Evolutionary conservation across 1,140 invertebrate genomes (phyloP).

Genomic region (Sycophaga agraensis): DNA sequence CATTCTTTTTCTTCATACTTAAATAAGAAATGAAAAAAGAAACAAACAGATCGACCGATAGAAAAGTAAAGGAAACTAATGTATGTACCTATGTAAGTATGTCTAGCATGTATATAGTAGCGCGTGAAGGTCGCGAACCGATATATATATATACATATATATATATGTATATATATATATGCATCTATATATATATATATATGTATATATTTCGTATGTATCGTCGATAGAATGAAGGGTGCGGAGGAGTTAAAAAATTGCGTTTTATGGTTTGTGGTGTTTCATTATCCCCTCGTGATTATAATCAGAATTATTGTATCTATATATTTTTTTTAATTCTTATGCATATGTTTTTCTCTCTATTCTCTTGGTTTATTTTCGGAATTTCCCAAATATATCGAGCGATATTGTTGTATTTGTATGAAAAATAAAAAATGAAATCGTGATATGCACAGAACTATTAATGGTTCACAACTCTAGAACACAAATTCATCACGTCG

Average conservation of each 20-base stretch:
- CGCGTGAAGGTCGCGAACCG: conserved; percentile 22
- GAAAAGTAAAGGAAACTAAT: conserved; percentile 24
- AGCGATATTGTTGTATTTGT: conserved; percentile 24
- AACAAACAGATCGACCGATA: conserved; percentile 5
- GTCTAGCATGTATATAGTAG: conserved; percentile 31
- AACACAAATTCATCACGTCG: conserved; percentile 1
- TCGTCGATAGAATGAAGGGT: conserved; percentile 1
- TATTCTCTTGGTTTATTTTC: not conserved
- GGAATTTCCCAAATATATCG: conserved; percentile 3
- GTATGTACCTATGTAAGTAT: conserved; percentile 33
- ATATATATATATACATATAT: not conserved
- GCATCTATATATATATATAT: not conserved
- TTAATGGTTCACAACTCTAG: conserved; percentile 2
- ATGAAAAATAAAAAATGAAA: conserved; percentile 6
- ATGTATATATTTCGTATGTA: conserved; percentile 29
- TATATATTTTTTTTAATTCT: conserved; percentile 6
- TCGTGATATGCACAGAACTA: conserved; percentile 23
- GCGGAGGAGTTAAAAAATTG: conserved; percentile 5
- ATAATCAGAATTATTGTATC: not conserved
- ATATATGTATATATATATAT: conserved; percentile 8
- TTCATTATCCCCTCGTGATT: conserved; percentile 8
- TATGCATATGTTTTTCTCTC: conserved; percentile 4
- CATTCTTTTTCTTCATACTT: not conserved
- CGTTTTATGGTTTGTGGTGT: conserved; percentile 7
- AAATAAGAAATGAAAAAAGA: conserved; percentile 1